Conservation (phyloP, 2,797 vertebrate genomes). For the Myotis pilosus region DNA sequence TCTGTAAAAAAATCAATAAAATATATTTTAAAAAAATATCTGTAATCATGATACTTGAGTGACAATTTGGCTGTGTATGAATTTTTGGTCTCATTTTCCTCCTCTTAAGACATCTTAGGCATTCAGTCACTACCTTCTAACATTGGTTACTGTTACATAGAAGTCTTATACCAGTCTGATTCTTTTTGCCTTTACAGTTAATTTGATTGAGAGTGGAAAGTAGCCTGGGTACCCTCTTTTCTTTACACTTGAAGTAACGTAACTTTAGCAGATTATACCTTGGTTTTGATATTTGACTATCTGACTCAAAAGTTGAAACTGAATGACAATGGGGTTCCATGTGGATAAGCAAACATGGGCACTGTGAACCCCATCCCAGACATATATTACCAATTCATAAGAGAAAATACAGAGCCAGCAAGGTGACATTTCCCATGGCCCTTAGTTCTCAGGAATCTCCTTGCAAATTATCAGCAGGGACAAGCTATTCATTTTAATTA, state of each 20-base stretch:
- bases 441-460: neutral
- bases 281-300: neutral
- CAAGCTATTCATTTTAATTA: neutral
- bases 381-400: neutral
- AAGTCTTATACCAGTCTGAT: neutral
- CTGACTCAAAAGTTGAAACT: neutral
- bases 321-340: neutral
- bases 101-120: neutral
- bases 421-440: neutral
- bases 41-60: neutral
- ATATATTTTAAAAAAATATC: too few relatives aligned
- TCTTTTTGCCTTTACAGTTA: neutral
- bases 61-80: neutral
- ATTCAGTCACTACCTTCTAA: neutral
- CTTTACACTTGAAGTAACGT: neutral
- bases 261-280: neutral
- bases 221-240: neutral
- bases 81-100: neutral
- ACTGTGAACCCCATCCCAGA: neutral
- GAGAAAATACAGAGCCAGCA: neutral
- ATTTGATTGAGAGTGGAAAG: neutral
- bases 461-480: neutral
- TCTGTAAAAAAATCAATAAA: too few relatives aligned
- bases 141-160: neutral
- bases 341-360: neutral